These are phyloP conservation scores for Pterophyllum scalare DNA, from an alignment of 2,113 vertebrate species.

Conservation along the genomic window DNA sequence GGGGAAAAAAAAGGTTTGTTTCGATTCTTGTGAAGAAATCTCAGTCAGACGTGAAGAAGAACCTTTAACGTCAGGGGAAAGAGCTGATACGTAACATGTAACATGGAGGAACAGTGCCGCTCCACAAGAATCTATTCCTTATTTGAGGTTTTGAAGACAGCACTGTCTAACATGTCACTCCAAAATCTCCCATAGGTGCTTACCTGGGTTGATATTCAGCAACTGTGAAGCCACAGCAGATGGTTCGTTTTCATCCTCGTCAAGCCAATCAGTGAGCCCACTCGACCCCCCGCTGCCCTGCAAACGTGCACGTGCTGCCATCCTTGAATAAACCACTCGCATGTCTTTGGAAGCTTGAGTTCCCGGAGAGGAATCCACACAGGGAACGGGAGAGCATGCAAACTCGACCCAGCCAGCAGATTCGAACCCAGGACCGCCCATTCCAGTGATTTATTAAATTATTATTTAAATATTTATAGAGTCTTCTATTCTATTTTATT, in stretches of 20 bases:
- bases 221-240: background rate
- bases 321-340: no score
- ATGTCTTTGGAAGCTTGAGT: no score
- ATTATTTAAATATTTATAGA: background rate
- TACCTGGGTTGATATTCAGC: background rate
- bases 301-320: no score
- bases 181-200: background rate
- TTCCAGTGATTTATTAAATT: background rate
- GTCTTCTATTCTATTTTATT: no score
- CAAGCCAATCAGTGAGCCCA: accelerated
- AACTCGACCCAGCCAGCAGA: no score
- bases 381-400: no score
- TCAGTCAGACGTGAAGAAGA: background rate
- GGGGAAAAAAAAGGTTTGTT: background rate
- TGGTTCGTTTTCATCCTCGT: background rate
- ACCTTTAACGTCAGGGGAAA: background rate
- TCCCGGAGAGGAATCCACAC: no score
- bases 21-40: background rate
- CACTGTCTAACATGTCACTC: background rate
- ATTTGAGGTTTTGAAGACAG: background rate
- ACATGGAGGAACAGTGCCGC: no score
- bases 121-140: background rate
- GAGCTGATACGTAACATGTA: background rate
- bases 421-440: no score
- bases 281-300: no score